Percentiles rank a stretch among this genome's conserved stretches.
phyloP scores from a whole-genome alignment of 1,140 invertebrate genomes.

The Bursaphelenchus mucronatus region DNA sequence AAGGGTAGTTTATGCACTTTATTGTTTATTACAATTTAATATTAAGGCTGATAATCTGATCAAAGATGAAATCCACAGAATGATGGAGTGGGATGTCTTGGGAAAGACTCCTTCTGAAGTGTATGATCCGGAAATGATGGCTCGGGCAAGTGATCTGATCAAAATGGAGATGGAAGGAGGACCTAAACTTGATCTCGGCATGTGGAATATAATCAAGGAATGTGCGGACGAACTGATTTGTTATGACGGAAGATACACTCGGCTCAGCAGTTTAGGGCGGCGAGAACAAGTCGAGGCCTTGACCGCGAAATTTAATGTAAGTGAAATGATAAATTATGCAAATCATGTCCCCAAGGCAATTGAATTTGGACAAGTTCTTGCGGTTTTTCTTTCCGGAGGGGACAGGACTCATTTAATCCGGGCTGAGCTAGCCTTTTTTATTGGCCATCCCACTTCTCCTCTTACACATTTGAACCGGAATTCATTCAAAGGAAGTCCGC shows the following conservation, averaged over 20 bases:
- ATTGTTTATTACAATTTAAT: not conserved
- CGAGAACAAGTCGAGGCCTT: slow-evolving; percentile 44
- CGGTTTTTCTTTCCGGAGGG: too few relatives aligned
- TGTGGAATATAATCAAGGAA: slow-evolving; percentile 52
- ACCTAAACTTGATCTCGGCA: slow-evolving; percentile 30
- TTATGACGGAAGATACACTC: slow-evolving; percentile 42
- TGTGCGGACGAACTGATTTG: slow-evolving; percentile 51
- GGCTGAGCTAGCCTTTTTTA: too few relatives aligned
- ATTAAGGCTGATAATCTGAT: slow-evolving; percentile 86
- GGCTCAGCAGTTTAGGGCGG: slow-evolving; percentile 30
- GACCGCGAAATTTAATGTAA: slow-evolving; percentile 37
- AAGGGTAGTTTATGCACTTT: slow-evolving; percentile 64
- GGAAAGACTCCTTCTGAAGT: slow-evolving; percentile 37
- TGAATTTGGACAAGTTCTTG: too few relatives aligned
- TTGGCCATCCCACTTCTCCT: too few relatives aligned
- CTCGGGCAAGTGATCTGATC: slow-evolving; percentile 43
- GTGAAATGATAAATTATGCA: slow-evolving; percentile 8
- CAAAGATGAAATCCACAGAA: slow-evolving; percentile 79
- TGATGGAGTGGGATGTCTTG: slow-evolving; percentile 54
- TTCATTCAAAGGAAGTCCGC: too few relatives aligned
- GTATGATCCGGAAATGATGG: slow-evolving; percentile 35
- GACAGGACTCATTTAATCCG: too few relatives aligned
- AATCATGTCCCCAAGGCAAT: too few relatives aligned
- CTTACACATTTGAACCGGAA: too few relatives aligned
- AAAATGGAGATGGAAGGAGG: slow-evolving; percentile 22